These are phyloP conservation scores for Pollenia angustigena DNA, from an alignment of 2,888 invertebrate genomes.

Conservation along the genomic window DNA sequence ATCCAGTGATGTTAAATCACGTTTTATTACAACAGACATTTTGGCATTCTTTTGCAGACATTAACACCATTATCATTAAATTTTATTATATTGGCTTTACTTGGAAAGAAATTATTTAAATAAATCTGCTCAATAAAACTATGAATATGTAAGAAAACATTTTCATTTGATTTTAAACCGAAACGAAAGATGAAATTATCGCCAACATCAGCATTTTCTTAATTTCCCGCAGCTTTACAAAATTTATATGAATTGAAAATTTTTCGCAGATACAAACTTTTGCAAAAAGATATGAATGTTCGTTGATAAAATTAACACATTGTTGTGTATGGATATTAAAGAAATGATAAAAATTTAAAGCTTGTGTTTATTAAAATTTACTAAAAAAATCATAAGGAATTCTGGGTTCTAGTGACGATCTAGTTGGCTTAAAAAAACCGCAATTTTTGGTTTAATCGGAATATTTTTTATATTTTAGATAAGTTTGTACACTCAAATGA, in stretches of 20 bases:
- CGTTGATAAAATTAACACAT: too few species aligned
- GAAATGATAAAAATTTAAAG: too few species aligned
- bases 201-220: constrained; percentile 63
- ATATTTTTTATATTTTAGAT: too few species aligned
- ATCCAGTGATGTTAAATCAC: constrained; percentile 47
- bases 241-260: constrained; percentile 21
- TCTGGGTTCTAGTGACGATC: too few species aligned
- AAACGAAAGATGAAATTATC: constrained; percentile 40
- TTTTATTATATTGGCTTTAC: constrained; percentile 57
- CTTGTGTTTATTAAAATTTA: too few species aligned
- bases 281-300: neutral
- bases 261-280: neutral
- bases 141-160: constrained; percentile 45
- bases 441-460: too few species aligned
- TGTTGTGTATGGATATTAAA: too few species aligned
- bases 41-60: constrained; percentile 31
- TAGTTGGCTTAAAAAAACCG: too few species aligned
- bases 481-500: too few species aligned
- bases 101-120: constrained; percentile 47
- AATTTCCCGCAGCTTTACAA: constrained; percentile 53
- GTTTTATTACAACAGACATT: constrained; percentile 51
- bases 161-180: constrained; percentile 41
- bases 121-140: constrained; percentile 25
- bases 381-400: too few species aligned
- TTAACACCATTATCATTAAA: constrained; percentile 48